Conservation (phyloP, 2,888 invertebrate genomes). For the Bibio marci region DNA sequence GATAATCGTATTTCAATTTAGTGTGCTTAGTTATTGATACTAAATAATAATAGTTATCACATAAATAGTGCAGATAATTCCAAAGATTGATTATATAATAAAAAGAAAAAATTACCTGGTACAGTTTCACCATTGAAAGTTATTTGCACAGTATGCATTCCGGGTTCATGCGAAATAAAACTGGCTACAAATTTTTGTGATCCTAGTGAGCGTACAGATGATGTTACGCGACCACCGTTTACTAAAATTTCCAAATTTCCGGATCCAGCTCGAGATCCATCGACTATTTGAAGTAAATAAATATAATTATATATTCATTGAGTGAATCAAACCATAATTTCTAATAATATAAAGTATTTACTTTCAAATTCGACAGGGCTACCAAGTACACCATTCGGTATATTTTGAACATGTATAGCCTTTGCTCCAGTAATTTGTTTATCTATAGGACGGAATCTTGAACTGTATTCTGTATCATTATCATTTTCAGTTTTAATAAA, state of each 20-base stretch:
- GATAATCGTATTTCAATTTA: too few relatives aligned
- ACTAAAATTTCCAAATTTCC: conserved; percentile 92
- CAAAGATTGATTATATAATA: too few relatives aligned
- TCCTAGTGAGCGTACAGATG: conserved; percentile 80
- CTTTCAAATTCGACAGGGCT: conserved; percentile 93
- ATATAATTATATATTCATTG: background rate
- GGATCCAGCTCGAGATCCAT: conserved; percentile 88
- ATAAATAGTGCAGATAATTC: too few relatives aligned
- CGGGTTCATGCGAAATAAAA: conserved; percentile 77
- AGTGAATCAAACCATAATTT: conserved; percentile 5
- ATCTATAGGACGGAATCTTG: conserved; percentile 31
- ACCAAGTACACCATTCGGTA: conserved; percentile 75
- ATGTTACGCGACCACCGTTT: conserved; percentile 87
- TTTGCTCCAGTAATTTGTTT: conserved; percentile 55
- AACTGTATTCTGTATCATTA: conserved; percentile 7
- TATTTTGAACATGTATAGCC: conserved; percentile 70
- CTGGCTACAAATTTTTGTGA: conserved; percentile 80
- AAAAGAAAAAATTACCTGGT: conserved; percentile 42
- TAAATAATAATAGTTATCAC: too few relatives aligned
- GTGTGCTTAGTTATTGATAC: too few relatives aligned
- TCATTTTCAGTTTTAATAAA: conserved; percentile 20
- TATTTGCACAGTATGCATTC: conserved; percentile 79
- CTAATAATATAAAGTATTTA: conserved; percentile 35
- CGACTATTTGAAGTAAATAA: conserved; percentile 40
- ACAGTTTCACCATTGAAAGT: conserved; percentile 86